Evolutionary conservation across 2,113 vertebrate species (phyloP).

Genomic region (Alligator sinensis): DNA sequence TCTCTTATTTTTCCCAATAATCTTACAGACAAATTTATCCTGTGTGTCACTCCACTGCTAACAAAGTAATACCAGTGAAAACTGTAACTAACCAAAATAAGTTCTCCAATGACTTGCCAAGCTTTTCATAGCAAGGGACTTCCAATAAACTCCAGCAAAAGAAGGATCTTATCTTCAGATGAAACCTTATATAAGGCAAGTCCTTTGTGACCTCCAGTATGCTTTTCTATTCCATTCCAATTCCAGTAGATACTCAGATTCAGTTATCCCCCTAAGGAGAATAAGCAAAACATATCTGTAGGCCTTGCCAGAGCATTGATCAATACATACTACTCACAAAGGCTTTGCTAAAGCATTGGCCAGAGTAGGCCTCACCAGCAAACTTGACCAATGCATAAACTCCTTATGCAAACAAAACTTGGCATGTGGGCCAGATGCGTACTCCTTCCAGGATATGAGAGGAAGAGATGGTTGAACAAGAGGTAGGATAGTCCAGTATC

Average conservation of each 20-base stretch:
- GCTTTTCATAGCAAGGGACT: neutral
- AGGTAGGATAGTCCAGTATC: no score
- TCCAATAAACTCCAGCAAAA: neutral
- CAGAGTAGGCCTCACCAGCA: no score
- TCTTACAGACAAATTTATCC: neutral
- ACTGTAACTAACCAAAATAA: neutral
- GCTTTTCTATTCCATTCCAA: neutral
- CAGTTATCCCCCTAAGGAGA: neutral
- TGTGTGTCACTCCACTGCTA: neutral
- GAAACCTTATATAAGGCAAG: neutral
- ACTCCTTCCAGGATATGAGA: no score
- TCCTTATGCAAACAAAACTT: no score
- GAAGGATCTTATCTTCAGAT: neutral
- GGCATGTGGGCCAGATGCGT: no score
- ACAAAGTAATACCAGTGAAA: neutral
- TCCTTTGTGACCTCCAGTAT: neutral
- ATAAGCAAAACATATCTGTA: neutral
- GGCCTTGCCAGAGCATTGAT: no score
- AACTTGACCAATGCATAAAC: no score
- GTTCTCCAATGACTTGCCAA: neutral
- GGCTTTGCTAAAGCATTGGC: no score
- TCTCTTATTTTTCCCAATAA: neutral
- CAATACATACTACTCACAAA: no score
- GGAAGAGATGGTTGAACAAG: no score
- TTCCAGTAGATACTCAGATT: neutral